phyloP scores from a whole-genome alignment of 2,113 vertebrate genomes.

The Chinchilla lanigera region DNA sequence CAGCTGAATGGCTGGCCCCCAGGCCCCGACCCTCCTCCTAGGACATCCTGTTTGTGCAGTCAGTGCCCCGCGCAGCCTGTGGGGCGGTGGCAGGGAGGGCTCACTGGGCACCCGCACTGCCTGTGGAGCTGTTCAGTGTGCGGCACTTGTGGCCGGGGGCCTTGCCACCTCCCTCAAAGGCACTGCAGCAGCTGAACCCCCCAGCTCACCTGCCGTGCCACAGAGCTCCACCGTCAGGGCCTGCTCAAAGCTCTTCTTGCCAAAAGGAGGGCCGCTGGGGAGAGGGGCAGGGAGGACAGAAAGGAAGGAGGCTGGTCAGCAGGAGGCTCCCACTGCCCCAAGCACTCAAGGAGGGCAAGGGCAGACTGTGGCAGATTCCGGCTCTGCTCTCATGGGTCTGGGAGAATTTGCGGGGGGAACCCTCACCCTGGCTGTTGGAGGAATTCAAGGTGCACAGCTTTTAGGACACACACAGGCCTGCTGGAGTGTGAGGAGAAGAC shows the following conservation, averaged over 20 bases:
- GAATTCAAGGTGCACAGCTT: neutral
- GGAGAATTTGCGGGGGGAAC: neutral
- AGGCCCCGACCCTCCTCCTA: neutral
- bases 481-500: neutral
- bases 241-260: constrained; percentile 94
- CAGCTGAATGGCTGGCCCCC: neutral
- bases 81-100: neutral
- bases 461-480: neutral
- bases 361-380: neutral
- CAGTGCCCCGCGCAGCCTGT: rapidly evolving
- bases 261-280: constrained; percentile 84
- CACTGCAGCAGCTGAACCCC: neutral
- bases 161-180: neutral
- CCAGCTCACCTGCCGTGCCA: constrained; percentile 95
- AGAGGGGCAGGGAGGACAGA: constrained; percentile 14
- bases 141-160: neutral
- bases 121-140: neutral
- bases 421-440: neutral
- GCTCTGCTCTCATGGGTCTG: neutral
- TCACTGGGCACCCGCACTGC: neutral
- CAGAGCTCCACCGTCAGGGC: constrained; percentile 95
- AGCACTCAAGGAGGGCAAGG: rapidly evolving
- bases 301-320: constrained; percentile 44
- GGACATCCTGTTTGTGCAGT: neutral
- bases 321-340: neutral